Base-by-base conservation (phyloP, 2,797 vertebrate genomes). In the Thalassophryne amazonica region DNA sequence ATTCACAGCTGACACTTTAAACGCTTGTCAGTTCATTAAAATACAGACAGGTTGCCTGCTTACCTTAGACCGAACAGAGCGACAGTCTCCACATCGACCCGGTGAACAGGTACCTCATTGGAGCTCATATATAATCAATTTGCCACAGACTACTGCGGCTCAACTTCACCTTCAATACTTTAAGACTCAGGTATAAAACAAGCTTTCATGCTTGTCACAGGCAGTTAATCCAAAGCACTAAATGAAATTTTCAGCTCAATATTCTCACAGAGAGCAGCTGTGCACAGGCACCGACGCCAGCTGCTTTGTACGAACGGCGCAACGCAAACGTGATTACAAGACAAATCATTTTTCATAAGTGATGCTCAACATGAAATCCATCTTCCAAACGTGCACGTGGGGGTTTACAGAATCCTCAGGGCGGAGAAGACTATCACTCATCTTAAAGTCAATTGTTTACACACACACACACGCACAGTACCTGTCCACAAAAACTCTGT, bases 121-220 rank as follows among this genome's bases (percentile, higher is more conserved):
- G 15, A 38, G 30, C 56, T 74, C 68, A 72, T 60, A 64, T 64
- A 60, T 54, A 66, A 77, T 74, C 71, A 71, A 69, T 74, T 78
- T 62, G 14, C 55, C 29, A 55, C 36, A 30, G 14, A 62, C 35
- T 31, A 34, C 72, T 54, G 50, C 19, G 37, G 45, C 20, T 22
- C 11, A 67, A 63, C 64, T 46, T 55, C 49, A 34, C 52, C 63
- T 62, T 47, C 21, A 19, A 32, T 7, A 33, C 37, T 58, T 60
- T 49, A 49, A 28, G 25, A 43, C 54, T 28, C 14, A 0, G 5
- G 3, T 14, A 41, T 54, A 53, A 59, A 73, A 71, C 53, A 63
- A 51, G 55, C 60, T 63, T 59, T 63, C 53, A 53, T 2, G 8
- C 40, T 39, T 77, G 77, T 81, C 75, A 66, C 40, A 38, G 38